phyloP scores from a whole-genome alignment of 2,888 invertebrate genomes.

The Drosophila nr. medialis region DNA sequence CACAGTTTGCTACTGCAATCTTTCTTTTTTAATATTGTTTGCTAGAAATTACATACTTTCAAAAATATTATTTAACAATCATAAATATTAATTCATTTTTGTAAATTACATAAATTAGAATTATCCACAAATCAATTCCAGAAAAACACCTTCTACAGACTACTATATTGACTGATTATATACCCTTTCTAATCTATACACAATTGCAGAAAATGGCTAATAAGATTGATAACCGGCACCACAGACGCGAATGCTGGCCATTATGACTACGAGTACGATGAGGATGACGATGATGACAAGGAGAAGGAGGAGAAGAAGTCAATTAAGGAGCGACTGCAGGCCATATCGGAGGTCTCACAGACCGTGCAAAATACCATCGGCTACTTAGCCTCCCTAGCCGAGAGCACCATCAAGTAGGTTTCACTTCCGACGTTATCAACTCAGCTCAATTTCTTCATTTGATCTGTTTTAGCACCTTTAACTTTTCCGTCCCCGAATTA shows the following conservation, averaged over 20 bases:
- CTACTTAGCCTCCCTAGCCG: conserved; percentile 96
- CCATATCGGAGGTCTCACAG: conserved; percentile 98
- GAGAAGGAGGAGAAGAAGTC: conserved; percentile 98
- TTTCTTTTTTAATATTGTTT: too few relatives aligned
- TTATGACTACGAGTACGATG: conserved; percentile 88
- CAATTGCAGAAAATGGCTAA: conserved; percentile 83
- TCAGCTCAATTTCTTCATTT: neutral
- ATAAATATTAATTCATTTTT: too few relatives aligned
- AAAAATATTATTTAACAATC: too few relatives aligned
- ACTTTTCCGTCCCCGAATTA: conserved; percentile 98
- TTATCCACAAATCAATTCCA: too few relatives aligned
- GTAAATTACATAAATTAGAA: too few relatives aligned
- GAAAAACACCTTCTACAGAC: too few relatives aligned
- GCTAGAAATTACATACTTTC: too few relatives aligned
- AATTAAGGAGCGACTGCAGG: conserved; percentile 95
- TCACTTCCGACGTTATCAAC: neutral
- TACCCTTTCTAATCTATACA: neutral
- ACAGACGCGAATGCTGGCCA: conserved; percentile 80
- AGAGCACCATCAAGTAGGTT: conserved; percentile 96
- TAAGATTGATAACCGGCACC: conserved; percentile 83
- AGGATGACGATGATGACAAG: conserved; percentile 96
- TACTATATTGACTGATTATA: too few relatives aligned
- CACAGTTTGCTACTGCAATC: too few relatives aligned
- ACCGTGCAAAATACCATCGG: conserved; percentile 98
- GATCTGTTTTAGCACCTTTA: conserved; percentile 91